Evolutionary conservation across 2,113 vertebrate species (phyloP).

Genomic region (Procavia capensis): DNA sequence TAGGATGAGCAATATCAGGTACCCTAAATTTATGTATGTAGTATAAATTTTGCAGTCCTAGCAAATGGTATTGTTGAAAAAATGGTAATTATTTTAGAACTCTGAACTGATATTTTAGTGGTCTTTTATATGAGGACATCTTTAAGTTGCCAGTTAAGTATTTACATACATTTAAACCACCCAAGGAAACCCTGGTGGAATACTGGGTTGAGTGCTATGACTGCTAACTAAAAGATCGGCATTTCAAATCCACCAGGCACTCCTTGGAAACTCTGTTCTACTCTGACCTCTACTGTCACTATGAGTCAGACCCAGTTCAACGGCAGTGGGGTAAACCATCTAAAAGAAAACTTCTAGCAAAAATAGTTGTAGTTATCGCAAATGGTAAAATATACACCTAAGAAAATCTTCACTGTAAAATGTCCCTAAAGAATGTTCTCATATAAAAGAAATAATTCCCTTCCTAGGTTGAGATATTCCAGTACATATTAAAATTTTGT

Average conservation of each 20-base stretch:
- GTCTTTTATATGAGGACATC: background rate
- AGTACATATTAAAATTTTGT: slow-evolving; percentile 19
- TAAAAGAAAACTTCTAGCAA: slow-evolving; percentile 22
- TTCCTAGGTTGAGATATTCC: background rate
- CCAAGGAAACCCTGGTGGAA: too few relatives aligned
- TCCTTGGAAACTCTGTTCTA: too few relatives aligned
- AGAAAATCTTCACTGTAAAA: background rate
- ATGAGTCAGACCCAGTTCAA: too few relatives aligned
- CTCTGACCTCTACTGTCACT: too few relatives aligned
- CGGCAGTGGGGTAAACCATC: too few relatives aligned
- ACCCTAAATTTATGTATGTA: background rate
- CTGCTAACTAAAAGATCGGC: too few relatives aligned
- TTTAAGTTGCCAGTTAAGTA: background rate
- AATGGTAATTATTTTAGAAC: background rate
- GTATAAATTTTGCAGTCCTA: background rate
- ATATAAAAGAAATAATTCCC: background rate
- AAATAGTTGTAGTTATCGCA: background rate
- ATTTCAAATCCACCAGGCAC: too few relatives aligned
- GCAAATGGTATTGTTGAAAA: background rate
- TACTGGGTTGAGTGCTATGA: too few relatives aligned
- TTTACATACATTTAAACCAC: background rate
- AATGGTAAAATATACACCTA: background rate
- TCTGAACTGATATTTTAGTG: background rate
- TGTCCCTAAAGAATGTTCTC: background rate
- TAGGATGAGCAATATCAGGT: background rate